Conservation (phyloP, 2,113 vertebrate species). For the Notothenia rossii region DNA sequence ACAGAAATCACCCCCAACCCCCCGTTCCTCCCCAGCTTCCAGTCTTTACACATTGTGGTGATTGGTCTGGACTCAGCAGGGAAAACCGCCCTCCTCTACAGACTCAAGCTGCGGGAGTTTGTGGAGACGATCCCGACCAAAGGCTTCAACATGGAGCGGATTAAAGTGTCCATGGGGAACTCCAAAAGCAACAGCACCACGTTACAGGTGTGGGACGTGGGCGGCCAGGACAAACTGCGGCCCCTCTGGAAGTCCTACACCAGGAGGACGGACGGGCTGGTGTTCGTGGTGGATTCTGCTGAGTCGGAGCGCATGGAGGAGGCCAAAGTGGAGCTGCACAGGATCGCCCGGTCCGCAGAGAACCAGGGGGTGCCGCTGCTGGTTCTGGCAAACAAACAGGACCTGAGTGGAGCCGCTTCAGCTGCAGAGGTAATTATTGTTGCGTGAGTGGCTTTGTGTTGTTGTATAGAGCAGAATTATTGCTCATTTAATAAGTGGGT, state of each 20-base stretch:
- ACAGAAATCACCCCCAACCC: conserved; percentile 82
- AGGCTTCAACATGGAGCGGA: conserved; percentile 88
- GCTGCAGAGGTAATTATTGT: conserved; percentile 70
- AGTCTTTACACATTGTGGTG: conserved; percentile 86
- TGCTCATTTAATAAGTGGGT: background rate
- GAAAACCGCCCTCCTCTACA: conserved; percentile 88
- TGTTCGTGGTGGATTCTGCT: conserved; percentile 87
- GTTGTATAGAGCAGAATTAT: background rate
- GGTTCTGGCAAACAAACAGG: conserved; percentile 89
- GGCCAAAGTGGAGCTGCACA: conserved; percentile 87
- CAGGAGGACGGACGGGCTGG: conserved; percentile 86
- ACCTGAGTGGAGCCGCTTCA: conserved; percentile 78
- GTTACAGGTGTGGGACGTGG: conserved; percentile 89
- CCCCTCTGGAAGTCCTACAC: conserved; percentile 90
- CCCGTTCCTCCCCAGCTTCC: conserved; percentile 82
- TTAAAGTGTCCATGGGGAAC: conserved; percentile 81
- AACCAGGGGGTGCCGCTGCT: conserved; percentile 86
- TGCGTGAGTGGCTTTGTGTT: accelerated
- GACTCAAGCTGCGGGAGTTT: conserved; percentile 88
- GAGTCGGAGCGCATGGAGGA: conserved; percentile 87
- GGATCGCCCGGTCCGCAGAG: conserved; percentile 81
- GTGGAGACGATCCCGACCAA: conserved; percentile 87
- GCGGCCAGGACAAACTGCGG: conserved; percentile 88
- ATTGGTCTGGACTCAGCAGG: conserved; percentile 87
- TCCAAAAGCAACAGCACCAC: conserved; percentile 78